A percentile compares a stretch with the other conserved stretches of the same genome.
These are phyloP conservation scores for Venusia cambrica DNA, from an alignment of 2,888 invertebrate species.

Conservation along the genomic window DNA sequence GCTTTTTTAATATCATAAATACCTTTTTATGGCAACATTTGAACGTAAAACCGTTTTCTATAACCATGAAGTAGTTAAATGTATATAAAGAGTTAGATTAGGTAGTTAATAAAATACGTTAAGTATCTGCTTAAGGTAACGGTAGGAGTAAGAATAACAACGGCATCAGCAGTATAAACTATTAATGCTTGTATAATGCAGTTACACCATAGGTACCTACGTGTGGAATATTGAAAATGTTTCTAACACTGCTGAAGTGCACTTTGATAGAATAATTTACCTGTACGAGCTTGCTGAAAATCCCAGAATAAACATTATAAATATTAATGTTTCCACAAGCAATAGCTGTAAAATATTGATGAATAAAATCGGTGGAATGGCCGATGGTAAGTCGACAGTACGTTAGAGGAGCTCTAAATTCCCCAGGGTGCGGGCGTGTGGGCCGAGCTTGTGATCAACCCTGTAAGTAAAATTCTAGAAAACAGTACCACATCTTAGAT, in stretches of 20 bases:
- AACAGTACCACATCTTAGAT: constrained; percentile 13
- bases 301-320: constrained; percentile 6
- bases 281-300: constrained; percentile 11
- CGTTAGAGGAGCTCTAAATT: constrained; percentile 14
- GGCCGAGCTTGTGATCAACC: constrained; percentile 8
- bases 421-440: constrained; percentile 15
- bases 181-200: constrained; percentile 3
- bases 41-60: too few relatives aligned
- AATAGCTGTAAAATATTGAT: constrained; percentile 21
- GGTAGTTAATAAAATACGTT: too few relatives aligned
- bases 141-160: too few relatives aligned
- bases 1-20: too few relatives aligned
- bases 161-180: too few relatives aligned
- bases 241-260: constrained; percentile 3
- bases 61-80: too few relatives aligned
- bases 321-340: constrained; percentile 15
- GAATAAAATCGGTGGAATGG: constrained; percentile 25
- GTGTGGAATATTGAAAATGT: constrained; percentile 12
- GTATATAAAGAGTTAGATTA: too few relatives aligned
- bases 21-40: too few relatives aligned
- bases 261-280: constrained; percentile 8
- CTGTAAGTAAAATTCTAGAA: constrained; percentile 3
- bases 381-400: constrained; percentile 23
- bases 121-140: too few relatives aligned
- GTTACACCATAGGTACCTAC: constrained; percentile 1